A percentile compares a stretch with the other conserved stretches of the same genome.
phyloP scores from a whole-genome alignment of 1,140 invertebrate species.

The Ceratina australensis region DNA sequence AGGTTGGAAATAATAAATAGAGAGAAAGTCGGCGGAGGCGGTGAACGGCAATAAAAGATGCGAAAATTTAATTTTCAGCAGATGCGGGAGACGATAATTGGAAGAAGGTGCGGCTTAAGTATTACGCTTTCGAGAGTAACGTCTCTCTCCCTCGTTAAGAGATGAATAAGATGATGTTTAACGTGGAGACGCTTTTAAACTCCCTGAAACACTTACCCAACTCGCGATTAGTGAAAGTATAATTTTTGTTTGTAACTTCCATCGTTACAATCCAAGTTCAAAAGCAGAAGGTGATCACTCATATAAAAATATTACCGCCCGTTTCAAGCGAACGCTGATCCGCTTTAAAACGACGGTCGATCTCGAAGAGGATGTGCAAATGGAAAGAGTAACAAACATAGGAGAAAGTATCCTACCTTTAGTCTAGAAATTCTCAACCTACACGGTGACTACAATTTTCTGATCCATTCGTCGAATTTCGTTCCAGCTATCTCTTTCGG shows the following conservation, averaged over 20 bases:
- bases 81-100: constrained; percentile 9
- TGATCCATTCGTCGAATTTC: neutral
- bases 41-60: constrained; percentile 26
- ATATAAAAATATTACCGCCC: neutral
- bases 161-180: neutral
- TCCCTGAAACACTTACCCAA: neutral
- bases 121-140: constrained; percentile 43
- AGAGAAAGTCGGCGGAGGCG: constrained; percentile 31
- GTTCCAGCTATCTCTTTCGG: neutral
- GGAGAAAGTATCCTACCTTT: constrained; percentile 63
- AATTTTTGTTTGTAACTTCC: neutral
- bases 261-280: too few species aligned
- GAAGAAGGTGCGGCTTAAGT: constrained; percentile 42
- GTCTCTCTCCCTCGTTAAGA: neutral
- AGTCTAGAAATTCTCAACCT: constrained; percentile 56
- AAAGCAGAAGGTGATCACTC: too few species aligned
- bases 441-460: neutral
- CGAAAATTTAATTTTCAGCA: constrained; percentile 26
- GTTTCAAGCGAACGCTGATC: neutral
- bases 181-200: neutral
- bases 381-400: constrained; percentile 57
- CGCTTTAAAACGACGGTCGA: neutral
- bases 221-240: constrained; percentile 3
- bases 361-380: constrained; percentile 32
- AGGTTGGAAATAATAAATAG: constrained; percentile 5